Conservation (phyloP, 2,888 invertebrate species). For the Prosopocoilus inquinatus region DNA sequence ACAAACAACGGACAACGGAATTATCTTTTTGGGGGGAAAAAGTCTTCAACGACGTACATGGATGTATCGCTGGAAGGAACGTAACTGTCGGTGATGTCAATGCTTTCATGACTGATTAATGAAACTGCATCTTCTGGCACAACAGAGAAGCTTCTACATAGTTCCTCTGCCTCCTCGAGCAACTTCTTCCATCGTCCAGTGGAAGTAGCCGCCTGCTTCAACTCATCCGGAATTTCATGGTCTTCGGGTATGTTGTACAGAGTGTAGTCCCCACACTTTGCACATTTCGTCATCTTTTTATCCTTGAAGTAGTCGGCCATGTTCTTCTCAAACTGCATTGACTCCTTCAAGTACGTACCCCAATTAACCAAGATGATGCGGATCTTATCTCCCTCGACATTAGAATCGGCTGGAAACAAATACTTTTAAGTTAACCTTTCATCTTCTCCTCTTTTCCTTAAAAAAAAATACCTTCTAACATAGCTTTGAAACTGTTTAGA, state of each 20-base stretch:
- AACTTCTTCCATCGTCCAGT: constrained; percentile 24
- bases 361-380: constrained; percentile 22
- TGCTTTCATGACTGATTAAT: constrained; percentile 19
- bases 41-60: constrained; percentile 16
- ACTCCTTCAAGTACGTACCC: constrained; percentile 25
- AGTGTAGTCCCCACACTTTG: constrained; percentile 24
- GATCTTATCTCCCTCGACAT: constrained; percentile 16
- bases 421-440: not conserved
- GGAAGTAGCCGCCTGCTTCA: constrained; percentile 22
- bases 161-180: constrained; percentile 25
- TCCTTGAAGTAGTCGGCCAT: constrained; percentile 26
- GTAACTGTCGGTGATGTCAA: constrained; percentile 17
- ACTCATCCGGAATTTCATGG: constrained; percentile 26
- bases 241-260: constrained; percentile 23
- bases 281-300: constrained; percentile 24
- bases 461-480: constrained; percentile 12
- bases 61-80: constrained; percentile 12
- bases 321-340: constrained; percentile 18
- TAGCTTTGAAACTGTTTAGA: constrained; percentile 18
- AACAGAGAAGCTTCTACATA: constrained; percentile 19
- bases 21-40: not conserved
- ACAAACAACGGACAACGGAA: not conserved
- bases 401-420: not conserved
- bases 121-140: constrained; percentile 11
- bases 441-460: not conserved